Conservation (phyloP, 2,888 invertebrate genomes). For the Ganaspis brasiliensis region DNA sequence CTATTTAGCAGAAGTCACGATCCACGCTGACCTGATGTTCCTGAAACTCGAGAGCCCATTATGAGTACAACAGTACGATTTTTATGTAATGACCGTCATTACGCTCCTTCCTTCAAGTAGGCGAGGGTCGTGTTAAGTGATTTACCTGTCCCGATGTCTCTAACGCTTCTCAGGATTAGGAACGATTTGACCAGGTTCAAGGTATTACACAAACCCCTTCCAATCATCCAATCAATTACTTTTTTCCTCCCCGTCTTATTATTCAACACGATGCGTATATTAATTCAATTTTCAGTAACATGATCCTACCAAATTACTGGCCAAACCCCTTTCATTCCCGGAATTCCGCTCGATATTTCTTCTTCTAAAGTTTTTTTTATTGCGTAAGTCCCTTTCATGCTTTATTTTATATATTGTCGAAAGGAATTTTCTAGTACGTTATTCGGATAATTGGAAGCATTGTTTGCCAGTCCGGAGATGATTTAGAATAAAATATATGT, state of each 20-base stretch:
- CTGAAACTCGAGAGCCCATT: slow-evolving; percentile 9
- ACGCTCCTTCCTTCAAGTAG: slow-evolving; percentile 10
- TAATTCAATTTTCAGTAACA: background rate
- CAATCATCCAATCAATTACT: background rate
- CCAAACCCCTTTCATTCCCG: too few relatives aligned
- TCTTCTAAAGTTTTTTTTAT: too few relatives aligned
- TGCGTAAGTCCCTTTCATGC: too few relatives aligned
- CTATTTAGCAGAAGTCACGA: slow-evolving; percentile 23
- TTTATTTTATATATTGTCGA: too few relatives aligned
- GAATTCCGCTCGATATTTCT: too few relatives aligned
- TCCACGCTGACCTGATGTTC: slow-evolving; percentile 38
- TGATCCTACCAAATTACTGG: too few relatives aligned
- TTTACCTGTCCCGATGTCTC: slow-evolving; percentile 28
- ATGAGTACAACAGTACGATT: slow-evolving; percentile 37
- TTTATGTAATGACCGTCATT: slow-evolving; percentile 39
- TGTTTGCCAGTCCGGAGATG: too few relatives aligned
- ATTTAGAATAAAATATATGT: too few relatives aligned
- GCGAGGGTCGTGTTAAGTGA: slow-evolving; percentile 28
- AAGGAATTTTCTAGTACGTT: too few relatives aligned
- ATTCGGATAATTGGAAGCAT: too few relatives aligned
- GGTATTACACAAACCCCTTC: background rate
- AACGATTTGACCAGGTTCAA: background rate
- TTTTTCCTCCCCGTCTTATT: background rate
- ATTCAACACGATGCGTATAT: background rate
- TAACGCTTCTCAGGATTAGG: slow-evolving; percentile 20